A percentile compares a stretch with the other conserved stretches of the same genome.
Conservation (phyloP, 2,888 invertebrate species). For the Hydrotaea cyrtoneurina region DNA sequence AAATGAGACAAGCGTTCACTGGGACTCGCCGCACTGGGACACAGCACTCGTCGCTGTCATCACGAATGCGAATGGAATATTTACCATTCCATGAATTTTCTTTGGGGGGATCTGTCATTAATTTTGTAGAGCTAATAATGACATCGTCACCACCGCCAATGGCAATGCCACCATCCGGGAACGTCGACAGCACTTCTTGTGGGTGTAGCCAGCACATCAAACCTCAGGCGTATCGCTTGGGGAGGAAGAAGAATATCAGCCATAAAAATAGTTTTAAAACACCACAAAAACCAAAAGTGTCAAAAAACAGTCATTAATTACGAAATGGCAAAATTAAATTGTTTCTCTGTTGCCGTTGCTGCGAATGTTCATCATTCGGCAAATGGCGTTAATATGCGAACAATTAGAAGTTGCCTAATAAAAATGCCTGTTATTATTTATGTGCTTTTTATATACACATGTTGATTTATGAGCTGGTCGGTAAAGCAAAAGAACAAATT, state of each 20-base stretch:
- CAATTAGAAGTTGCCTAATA: constrained; percentile 39
- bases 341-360: constrained; percentile 14
- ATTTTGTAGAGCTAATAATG: constrained; percentile 64
- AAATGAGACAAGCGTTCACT: constrained; percentile 17
- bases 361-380: constrained; percentile 37
- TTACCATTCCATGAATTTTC: constrained; percentile 46
- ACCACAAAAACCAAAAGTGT: constrained; percentile 44
- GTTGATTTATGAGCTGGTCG: too few species aligned
- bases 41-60: neutral
- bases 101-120: constrained; percentile 51
- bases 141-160: constrained; percentile 41
- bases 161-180: neutral
- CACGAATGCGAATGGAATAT: neutral
- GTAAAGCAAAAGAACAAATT: too few species aligned
- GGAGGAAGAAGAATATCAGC: neutral
- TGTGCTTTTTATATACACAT: neutral
- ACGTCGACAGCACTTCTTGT: neutral
- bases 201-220: neutral
- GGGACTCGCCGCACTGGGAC: neutral
- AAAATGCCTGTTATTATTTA: constrained; percentile 15
- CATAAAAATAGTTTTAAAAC: constrained; percentile 26
- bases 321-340: constrained; percentile 58
- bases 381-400: constrained; percentile 58
- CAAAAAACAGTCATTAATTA: constrained; percentile 57
- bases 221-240: neutral